Evolutionary conservation across 1,140 invertebrate species (phyloP).

Genomic region (Cotesia glomerata): DNA sequence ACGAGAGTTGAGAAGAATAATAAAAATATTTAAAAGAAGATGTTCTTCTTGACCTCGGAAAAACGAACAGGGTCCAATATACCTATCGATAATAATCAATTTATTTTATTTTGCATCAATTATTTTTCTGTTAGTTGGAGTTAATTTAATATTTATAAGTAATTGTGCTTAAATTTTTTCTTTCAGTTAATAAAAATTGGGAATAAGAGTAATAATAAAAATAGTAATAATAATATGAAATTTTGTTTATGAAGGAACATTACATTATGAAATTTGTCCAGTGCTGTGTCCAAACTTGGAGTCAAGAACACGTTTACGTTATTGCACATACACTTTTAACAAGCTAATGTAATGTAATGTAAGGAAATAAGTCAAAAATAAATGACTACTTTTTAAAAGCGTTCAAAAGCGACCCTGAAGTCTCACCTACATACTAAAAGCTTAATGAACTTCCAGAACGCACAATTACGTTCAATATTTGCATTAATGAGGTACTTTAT

Average conservation of each 20-base stretch:
- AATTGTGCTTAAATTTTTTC: too few species aligned
- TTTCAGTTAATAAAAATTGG: too few species aligned
- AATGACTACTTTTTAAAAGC: background rate
- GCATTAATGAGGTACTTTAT: slow-evolving; percentile 38
- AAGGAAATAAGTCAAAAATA: background rate
- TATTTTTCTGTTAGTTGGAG: background rate
- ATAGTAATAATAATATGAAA: background rate
- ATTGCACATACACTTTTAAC: too few species aligned
- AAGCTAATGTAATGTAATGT: background rate
- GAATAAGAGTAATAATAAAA: too few species aligned
- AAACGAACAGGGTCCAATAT: background rate
- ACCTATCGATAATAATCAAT: too few species aligned
- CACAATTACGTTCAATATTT: slow-evolving; percentile 27
- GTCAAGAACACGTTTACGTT: background rate
- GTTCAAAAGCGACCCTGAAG: background rate
- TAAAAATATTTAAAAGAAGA: background rate
- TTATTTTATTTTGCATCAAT: too few species aligned
- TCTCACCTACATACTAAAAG: slow-evolving; percentile 1
- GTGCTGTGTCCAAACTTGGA: background rate
- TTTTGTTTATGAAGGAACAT: background rate
- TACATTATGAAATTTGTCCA: slow-evolving; percentile 15
- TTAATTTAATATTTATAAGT: background rate
- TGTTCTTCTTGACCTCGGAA: background rate
- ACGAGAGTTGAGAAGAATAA: background rate
- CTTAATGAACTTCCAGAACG: slow-evolving; percentile 14